These are phyloP conservation scores for Peromyscus maniculatus DNA, from an alignment of 2,113 vertebrate genomes.

Conservation along the genomic window DNA sequence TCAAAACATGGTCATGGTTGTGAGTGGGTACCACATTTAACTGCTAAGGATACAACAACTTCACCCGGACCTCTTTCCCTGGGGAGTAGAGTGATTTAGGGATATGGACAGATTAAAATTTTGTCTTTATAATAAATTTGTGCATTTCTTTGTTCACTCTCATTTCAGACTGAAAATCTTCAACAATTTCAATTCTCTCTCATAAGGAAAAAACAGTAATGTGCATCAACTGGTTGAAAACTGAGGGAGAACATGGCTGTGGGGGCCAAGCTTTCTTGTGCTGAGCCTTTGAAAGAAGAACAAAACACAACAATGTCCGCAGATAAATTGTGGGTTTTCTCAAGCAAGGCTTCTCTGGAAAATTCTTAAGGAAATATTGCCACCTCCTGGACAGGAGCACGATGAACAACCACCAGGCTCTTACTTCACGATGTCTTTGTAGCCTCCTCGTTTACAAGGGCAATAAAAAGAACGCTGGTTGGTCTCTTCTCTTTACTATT, in stretches of 20 bases:
- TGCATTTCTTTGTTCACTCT: background rate
- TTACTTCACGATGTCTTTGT: background rate
- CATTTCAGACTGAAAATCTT: background rate
- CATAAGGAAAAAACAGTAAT: background rate
- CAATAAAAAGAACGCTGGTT: background rate
- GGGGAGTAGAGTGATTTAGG: background rate
- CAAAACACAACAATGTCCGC: background rate
- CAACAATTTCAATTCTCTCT: background rate
- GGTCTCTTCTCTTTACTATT: background rate
- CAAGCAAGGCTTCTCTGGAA: background rate
- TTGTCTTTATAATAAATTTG: background rate
- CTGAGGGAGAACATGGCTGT: fast-evolving
- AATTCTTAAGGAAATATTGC: conserved; percentile 85
- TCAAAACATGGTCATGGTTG: background rate
- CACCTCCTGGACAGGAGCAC: conserved; percentile 80
- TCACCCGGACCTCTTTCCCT: background rate
- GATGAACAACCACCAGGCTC: background rate
- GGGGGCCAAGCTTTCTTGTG: fast-evolving
- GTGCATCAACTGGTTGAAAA: background rate
- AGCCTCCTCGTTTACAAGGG: background rate
- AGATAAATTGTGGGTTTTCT: background rate
- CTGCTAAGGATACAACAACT: background rate
- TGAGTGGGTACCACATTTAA: background rate
- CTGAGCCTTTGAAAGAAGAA: conserved; percentile 47
- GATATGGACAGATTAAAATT: background rate